Conservation (phyloP, 2,113 vertebrate genomes). For the Dipodomys stephensi region DNA sequence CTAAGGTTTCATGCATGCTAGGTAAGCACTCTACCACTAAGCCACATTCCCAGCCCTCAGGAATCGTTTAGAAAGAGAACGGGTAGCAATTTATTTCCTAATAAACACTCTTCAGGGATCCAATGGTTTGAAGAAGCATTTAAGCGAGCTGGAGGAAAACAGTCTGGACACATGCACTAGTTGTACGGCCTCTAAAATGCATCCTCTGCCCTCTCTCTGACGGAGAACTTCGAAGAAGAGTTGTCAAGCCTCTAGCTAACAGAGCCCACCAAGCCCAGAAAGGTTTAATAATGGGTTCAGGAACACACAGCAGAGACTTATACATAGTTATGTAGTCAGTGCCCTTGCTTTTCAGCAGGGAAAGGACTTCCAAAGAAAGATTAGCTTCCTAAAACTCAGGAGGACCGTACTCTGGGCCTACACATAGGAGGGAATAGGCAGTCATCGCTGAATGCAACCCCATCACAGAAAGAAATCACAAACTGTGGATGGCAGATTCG, state of each 20-base stretch:
- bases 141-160: neutral
- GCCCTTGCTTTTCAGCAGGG: neutral
- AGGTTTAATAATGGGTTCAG: neutral
- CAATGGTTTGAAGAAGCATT: neutral
- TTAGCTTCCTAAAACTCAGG: constrained; percentile 10
- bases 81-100: neutral
- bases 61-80: constrained; percentile 16
- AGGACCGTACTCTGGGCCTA: neutral
- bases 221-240: neutral
- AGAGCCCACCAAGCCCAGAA: neutral
- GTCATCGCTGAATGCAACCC: neutral
- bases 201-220: neutral
- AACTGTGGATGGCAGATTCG: neutral
- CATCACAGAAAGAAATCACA: neutral
- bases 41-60: neutral
- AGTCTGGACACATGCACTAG: neutral
- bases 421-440: neutral
- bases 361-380: neutral
- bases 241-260: neutral
- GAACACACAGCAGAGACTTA: neutral
- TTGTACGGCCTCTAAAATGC: neutral
- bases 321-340: neutral
- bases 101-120: neutral
- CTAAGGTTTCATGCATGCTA: too few relatives aligned
- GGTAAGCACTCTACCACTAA: too few relatives aligned